A percentile compares a stretch with the other conserved stretches of the same genome.
Conservation (phyloP, 2,888 invertebrate genomes). For the Taenaris catops region DNA sequence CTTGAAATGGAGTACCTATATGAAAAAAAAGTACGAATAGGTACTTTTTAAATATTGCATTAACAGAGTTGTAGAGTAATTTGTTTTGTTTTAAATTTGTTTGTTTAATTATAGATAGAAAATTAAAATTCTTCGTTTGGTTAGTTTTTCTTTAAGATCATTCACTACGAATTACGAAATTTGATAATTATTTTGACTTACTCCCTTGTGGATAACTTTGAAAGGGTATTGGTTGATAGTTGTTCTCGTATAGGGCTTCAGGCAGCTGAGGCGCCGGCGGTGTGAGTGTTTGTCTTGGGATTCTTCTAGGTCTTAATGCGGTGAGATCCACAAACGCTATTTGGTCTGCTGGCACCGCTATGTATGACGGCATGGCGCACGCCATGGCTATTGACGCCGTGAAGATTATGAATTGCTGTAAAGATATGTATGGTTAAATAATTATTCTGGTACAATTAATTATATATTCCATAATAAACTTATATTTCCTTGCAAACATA, state of each 20-base stretch:
- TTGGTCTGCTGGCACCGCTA: slow-evolving; percentile 81
- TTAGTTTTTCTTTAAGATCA: too few species aligned
- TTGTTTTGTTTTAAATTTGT: too few species aligned
- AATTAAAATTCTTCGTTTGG: too few species aligned
- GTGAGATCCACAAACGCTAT: slow-evolving; percentile 79
- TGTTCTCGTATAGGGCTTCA: slow-evolving; percentile 43
- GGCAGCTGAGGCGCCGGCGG: slow-evolving; percentile 44
- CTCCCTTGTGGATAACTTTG: slow-evolving; percentile 45
- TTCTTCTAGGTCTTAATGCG: slow-evolving; percentile 47
- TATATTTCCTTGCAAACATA: too few species aligned
- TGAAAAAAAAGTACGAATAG: too few species aligned
- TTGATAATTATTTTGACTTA: slow-evolving; percentile 37
- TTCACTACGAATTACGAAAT: too few species aligned
- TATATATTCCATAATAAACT: too few species aligned
- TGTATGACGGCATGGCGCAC: slow-evolving; percentile 76
- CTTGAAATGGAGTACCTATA: too few species aligned
- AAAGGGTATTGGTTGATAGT: slow-evolving; percentile 42
- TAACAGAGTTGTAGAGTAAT: too few species aligned
- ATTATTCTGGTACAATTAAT: not conserved
- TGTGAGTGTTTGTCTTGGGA: slow-evolving; percentile 55
- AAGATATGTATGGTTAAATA: slow-evolving; percentile 8
- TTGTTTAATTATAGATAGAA: too few species aligned
- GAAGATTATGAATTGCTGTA: slow-evolving; percentile 51
- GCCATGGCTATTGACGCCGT: slow-evolving; percentile 42
- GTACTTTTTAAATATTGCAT: too few species aligned